A percentile compares a stretch with the other conserved stretches of the same genome.
Conservation (phyloP, 2,888 invertebrate species). For the Eudasyphora cyanicolor region DNA sequence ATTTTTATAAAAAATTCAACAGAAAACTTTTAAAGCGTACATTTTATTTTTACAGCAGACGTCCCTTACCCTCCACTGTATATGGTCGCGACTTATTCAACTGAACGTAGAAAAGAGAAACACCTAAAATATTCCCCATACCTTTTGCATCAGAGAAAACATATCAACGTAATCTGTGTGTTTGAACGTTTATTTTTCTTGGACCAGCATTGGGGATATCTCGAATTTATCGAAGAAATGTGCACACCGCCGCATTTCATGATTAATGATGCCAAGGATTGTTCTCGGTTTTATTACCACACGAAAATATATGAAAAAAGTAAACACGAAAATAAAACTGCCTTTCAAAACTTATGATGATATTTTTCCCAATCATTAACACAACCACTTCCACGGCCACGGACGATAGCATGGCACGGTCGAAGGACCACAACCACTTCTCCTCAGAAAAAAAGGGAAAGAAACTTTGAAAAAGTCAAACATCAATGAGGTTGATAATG, state of each 20-base stretch:
- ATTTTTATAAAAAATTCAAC: too few relatives aligned
- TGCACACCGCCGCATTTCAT: slow-evolving; percentile 7
- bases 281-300: slow-evolving; percentile 3
- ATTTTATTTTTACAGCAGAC: background rate
- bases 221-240: background rate
- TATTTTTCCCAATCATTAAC: background rate
- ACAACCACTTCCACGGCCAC: background rate
- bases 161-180: background rate
- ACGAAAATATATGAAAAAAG: slow-evolving; percentile 30
- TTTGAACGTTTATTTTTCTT: too few relatives aligned
- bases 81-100: background rate
- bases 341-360: slow-evolving; percentile 30
- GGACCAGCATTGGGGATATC: background rate
- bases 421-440: background rate
- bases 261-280: slow-evolving; percentile 45
- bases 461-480: slow-evolving; percentile 10
- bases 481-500: slow-evolving; percentile 26
- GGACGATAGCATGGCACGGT: background rate
- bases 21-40: background rate
- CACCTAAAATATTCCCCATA: background rate
- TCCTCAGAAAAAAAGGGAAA: background rate
- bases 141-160: background rate
- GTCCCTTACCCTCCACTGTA: background rate
- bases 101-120: background rate
- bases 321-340: slow-evolving; percentile 46